phyloP scores from a whole-genome alignment of 2,888 invertebrate species.

The Mechanitis messenoides region DNA sequence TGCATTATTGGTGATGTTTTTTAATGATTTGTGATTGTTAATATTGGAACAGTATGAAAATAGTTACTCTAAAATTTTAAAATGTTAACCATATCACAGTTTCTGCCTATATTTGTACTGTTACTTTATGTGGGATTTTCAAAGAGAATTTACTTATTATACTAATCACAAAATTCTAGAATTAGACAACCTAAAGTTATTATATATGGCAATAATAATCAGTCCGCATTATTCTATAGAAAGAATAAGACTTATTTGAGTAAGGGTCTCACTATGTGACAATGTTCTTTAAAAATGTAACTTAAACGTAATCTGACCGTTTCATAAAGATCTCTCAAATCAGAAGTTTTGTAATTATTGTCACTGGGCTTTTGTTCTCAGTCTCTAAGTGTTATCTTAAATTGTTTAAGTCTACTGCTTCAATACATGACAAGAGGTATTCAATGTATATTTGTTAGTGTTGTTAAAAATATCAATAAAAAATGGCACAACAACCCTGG shows the following conservation, averaged over 20 bases:
- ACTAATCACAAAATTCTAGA: not conserved
- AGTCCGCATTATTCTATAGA: slow-evolving; percentile 25
- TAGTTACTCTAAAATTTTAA: not conserved
- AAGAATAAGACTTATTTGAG: slow-evolving; percentile 4
- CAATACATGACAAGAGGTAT: slow-evolving; percentile 15
- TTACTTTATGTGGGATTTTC: not conserved
- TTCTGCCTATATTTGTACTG: slow-evolving; percentile 25
- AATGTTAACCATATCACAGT: slow-evolving; percentile 31
- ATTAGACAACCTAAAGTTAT: slow-evolving; percentile 18
- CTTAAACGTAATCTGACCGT: not conserved
- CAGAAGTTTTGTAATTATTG: too few relatives aligned
- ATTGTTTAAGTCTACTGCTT: slow-evolving; percentile 6
- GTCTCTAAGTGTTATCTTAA: too few relatives aligned
- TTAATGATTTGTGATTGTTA: not conserved
- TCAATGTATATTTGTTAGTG: slow-evolving; percentile 18
- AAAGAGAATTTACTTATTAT: not conserved
- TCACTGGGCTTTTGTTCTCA: too few relatives aligned
- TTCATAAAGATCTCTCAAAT: not conserved
- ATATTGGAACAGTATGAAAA: too few relatives aligned
- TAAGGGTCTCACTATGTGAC: not conserved
- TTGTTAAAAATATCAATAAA: slow-evolving; percentile 24
- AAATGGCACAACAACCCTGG: slow-evolving; percentile 43
- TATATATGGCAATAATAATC: slow-evolving; percentile 29
- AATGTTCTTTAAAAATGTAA: not conserved
- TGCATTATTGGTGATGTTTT: not conserved